phyloP scores from a whole-genome alignment of 2,797 vertebrate species.

The Bradypus variegatus region DNA sequence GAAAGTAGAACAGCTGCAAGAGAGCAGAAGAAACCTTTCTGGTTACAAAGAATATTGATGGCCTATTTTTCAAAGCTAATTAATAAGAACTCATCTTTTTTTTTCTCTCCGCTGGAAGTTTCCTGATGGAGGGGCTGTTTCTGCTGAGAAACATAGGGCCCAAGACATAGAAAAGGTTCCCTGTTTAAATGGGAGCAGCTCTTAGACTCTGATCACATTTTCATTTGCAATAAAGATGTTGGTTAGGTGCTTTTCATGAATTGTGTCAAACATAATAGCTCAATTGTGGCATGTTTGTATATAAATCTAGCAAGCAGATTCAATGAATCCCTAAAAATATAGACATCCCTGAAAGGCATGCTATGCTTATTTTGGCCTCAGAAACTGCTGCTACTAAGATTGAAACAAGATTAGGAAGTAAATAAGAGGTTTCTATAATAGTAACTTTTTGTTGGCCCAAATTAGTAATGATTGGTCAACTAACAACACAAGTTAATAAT shows the following conservation, averaged over 20 bases:
- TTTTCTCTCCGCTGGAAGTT: background rate
- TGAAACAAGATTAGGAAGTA: background rate
- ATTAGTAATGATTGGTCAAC: background rate
- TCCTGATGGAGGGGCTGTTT: background rate
- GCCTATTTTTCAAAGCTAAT: background rate
- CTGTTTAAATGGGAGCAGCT: background rate
- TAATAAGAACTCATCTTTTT: background rate
- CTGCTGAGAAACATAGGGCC: background rate
- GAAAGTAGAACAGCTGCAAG: slow-evolving; percentile 87
- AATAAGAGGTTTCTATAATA: background rate
- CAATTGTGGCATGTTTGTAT: background rate
- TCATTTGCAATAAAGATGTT: background rate
- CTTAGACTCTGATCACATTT: background rate
- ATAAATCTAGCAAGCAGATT: background rate
- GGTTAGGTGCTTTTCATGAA: background rate
- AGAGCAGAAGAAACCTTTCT: background rate
- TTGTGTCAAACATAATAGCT: background rate
- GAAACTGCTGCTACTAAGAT: background rate
- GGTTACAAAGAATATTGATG: background rate
- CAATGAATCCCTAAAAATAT: background rate
- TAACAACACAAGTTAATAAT: background rate
- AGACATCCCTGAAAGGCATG: background rate
- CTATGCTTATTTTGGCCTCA: background rate
- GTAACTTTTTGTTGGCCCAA: background rate
- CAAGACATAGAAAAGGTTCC: background rate